Evolutionary conservation across 2,888 invertebrate genomes (phyloP), one percentile per base, ranked within the genome.

Genomic region (Diploptera punctata): DNA sequence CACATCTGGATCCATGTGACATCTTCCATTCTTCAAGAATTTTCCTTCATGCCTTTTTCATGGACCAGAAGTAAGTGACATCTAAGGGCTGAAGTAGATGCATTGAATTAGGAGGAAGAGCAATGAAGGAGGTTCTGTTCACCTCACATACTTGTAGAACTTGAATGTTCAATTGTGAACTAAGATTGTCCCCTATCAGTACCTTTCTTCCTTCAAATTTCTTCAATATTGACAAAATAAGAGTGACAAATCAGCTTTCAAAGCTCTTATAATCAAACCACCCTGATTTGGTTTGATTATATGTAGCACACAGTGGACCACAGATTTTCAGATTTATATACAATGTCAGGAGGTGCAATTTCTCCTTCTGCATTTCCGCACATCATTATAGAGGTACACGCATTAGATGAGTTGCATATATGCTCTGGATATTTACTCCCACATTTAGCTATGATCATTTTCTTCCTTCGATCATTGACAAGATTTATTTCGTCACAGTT

Each of bases 231-330:
- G 77, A 76, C 19, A 80, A 33, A 26, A 68, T 62, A 19, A 77
- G 26, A 18, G 60, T 73, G n/a, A 70, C 4, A 67, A 80, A 78
- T 79, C 79, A 80, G 62, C 79, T 79, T 60, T 76, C 72, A 70
- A 80, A 79, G 43, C 71, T 73, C 7, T 44, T 21, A 26, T 57
- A 38, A 67, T 80, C 78, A 74, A 81, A 80, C 80, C 80, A 81
- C 1, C 80, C 80, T 68, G 74, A 75, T 70, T 75, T 72, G 13
- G 76, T 76, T 26, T 78, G 68, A 71, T 79, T 79, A 74, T 79
- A 81, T 5, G 77, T 57, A 4, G 77, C 60, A 18, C 76, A 76
- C 24, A 60, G 19, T 43, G 79, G 79, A n/a, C n/a, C n/a, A n/a
- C n/a, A n/a, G n/a, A n/a, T n/a, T n/a, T n/a, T n/a, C n/a, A n/a